Evolutionary conservation across 2,113 vertebrate genomes (phyloP).

Genomic region (Acanthisitta chloris): DNA sequence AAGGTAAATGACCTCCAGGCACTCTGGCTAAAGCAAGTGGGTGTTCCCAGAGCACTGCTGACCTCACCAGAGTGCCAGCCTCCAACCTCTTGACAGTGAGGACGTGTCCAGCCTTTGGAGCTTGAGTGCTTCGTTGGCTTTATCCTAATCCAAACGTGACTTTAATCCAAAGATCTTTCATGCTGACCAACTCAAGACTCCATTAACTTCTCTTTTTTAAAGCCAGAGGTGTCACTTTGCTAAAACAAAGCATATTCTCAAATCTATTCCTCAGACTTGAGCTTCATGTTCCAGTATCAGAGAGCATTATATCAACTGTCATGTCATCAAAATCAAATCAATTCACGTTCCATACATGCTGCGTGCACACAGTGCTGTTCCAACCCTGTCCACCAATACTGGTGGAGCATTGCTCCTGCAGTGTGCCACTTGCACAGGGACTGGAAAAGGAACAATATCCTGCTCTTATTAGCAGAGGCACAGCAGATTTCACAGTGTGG

Average conservation of each 20-base stretch:
- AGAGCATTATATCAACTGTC: not conserved
- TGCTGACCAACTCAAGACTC: not conserved
- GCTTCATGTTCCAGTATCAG: not conserved
- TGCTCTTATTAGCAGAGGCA: not conserved
- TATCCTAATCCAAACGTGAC: not conserved
- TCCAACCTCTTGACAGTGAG: rapidly evolving
- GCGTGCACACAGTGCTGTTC: not conserved
- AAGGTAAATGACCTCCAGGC: not conserved
- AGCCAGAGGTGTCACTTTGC: not conserved
- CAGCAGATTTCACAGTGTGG: not conserved
- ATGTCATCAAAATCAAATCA: not conserved
- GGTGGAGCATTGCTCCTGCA: not conserved
- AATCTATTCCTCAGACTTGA: not conserved
- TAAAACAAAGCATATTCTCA: not conserved
- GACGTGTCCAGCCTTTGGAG: not conserved
- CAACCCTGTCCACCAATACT: not conserved
- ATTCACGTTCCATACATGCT: not conserved
- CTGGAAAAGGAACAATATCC: not conserved
- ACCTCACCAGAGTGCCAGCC: too few relatives aligned
- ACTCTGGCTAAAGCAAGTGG: not conserved
- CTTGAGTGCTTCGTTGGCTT: not conserved
- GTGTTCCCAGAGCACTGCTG: not conserved
- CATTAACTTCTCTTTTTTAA: not conserved
- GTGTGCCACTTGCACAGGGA: not conserved
- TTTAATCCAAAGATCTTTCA: not conserved